A percentile compares a stretch with the other conserved stretches of the same genome.
These are phyloP conservation scores for Bagarius yarrelli DNA, from an alignment of 2,113 vertebrate species.

Conservation along the genomic window DNA sequence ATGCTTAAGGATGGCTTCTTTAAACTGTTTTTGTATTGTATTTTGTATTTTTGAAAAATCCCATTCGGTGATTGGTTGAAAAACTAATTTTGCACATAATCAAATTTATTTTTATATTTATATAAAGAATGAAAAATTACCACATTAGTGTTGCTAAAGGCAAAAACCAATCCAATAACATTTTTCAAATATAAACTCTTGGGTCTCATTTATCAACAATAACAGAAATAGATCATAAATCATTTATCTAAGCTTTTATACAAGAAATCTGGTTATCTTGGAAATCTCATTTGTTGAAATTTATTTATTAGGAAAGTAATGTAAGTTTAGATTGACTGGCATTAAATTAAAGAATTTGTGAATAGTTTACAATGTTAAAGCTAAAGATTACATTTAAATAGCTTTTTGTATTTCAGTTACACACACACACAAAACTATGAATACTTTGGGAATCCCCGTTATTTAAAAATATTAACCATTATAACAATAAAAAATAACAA, in stretches of 20 bases:
- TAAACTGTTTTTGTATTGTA: no score
- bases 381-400: no score
- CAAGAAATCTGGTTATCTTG: neutral
- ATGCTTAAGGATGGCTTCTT: neutral
- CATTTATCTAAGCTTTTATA: neutral
- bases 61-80: neutral
- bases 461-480: neutral
- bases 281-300: neutral
- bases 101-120: neutral
- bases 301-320: neutral
- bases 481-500: neutral
- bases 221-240: conserved; percentile 13
- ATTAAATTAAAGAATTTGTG: neutral
- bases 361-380: neutral
- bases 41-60: no score
- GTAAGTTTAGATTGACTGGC: neutral
- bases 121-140: neutral
- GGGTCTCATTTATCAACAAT: neutral
- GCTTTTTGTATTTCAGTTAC: neutral
- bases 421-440: neutral
- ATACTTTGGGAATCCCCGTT: neutral
- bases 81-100: neutral
- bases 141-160: neutral
- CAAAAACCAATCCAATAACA: neutral
- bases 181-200: neutral